Percentiles rank a stretch among this genome's conserved stretches.
phyloP scores from a whole-genome alignment of 1,140 invertebrate genomes.

The Lycorma delicatula region DNA sequence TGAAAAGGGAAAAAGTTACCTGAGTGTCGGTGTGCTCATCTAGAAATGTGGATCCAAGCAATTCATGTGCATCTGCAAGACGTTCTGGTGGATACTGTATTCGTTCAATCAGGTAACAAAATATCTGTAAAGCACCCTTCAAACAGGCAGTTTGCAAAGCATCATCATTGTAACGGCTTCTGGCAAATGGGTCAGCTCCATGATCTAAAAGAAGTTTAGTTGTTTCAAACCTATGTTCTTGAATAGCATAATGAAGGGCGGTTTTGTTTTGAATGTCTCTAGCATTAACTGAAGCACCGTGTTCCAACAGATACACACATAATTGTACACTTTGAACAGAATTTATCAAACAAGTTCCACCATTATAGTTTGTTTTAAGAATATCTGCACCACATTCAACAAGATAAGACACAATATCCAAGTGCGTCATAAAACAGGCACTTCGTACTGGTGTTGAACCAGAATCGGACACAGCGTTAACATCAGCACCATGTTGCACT shows the following conservation, averaged over 20 bases:
- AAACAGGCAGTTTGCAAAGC: conserved; percentile 83
- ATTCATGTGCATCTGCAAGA: conserved; percentile 72
- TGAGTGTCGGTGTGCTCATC: conserved; percentile 71
- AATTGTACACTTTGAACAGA: conserved; percentile 77
- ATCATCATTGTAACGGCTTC: conserved; percentile 78
- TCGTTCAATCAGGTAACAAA: conserved; percentile 59
- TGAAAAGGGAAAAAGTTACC: no score
- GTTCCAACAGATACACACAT: conserved; percentile 68
- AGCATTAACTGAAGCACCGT: conserved; percentile 75
- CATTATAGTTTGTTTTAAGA: conserved; percentile 78
- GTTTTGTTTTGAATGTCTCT: conserved; percentile 85
- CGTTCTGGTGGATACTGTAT: conserved; percentile 54
- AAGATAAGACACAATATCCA: conserved; percentile 62
- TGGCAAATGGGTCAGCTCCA: conserved; percentile 68
- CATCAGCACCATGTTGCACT: conserved; percentile 68
- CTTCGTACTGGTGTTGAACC: conserved; percentile 83
- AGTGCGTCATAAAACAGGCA: conserved; percentile 89
- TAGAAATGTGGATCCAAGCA: conserved; percentile 74
- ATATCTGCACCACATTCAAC: conserved; percentile 81
- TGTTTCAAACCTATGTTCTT: conserved; percentile 64
- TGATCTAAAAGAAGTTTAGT: conserved; percentile 69
- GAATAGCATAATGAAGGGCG: conserved; percentile 85
- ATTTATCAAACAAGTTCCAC: conserved; percentile 89
- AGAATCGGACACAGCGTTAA: conserved; percentile 76
- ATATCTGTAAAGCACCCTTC: conserved; percentile 75